A percentile compares a stretch with the other conserved stretches of the same genome.
Evolutionary conservation across 2,888 invertebrate species (phyloP).

Genomic region (Ophion slaviceki): DNA sequence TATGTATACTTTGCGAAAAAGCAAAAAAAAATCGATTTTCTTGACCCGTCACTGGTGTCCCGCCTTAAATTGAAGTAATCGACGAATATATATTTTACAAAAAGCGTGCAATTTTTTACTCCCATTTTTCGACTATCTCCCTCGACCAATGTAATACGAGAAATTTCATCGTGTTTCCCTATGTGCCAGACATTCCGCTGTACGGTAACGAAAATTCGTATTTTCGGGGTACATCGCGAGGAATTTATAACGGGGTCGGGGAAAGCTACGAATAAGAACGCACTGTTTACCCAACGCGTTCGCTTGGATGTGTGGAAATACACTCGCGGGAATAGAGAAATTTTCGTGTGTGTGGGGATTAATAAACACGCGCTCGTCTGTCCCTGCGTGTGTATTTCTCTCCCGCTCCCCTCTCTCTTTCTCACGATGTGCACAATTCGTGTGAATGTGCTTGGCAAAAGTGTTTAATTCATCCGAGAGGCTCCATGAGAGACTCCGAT

Average conservation of each 20-base stretch:
- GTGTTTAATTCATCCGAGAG: slow-evolving; percentile 49
- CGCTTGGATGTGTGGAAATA: slow-evolving; percentile 37
- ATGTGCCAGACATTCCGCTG: background rate
- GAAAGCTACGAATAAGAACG: slow-evolving; percentile 56
- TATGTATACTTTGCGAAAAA: no score
- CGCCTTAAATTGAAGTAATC: no score
- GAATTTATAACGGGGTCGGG: slow-evolving; percentile 61
- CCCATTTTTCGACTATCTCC: no score
- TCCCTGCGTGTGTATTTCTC: background rate
- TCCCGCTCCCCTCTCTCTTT: background rate
- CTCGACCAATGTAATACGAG: no score
- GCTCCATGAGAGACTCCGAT: slow-evolving; percentile 1
- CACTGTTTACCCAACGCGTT: slow-evolving; percentile 53
- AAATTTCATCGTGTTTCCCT: background rate
- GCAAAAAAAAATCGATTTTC: no score
- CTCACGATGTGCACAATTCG: slow-evolving; percentile 15
- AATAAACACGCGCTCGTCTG: background rate
- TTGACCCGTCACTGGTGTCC: no score
- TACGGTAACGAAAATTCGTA: slow-evolving; percentile 9
- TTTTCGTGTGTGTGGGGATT: background rate
- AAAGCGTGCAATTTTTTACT: no score
- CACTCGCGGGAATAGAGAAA: slow-evolving; percentile 30
- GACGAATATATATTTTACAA: no score
- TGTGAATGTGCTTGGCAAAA: slow-evolving; percentile 32
- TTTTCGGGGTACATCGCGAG: slow-evolving; percentile 49